These are phyloP conservation scores for Otolemur garnettii DNA, from an alignment of 2,113 vertebrate genomes.

Conservation along the genomic window DNA sequence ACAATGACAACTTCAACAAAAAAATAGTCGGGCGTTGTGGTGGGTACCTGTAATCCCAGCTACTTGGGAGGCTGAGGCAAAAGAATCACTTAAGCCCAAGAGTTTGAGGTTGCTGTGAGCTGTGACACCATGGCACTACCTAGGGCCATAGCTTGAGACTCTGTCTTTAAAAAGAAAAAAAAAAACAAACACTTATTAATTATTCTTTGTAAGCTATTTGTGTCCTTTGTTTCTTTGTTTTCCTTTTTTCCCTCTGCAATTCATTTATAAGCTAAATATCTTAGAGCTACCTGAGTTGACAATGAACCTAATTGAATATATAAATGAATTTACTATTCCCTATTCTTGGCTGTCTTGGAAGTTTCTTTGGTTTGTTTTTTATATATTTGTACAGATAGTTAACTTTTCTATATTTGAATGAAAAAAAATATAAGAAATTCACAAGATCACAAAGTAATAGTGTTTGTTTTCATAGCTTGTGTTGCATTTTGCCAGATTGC, in stretches of 20 bases:
- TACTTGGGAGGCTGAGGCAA: no score
- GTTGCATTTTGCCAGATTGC: slow-evolving; percentile 10
- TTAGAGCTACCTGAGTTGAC: slow-evolving; percentile 30
- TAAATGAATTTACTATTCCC: not conserved
- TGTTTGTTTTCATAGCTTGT: slow-evolving; percentile 23
- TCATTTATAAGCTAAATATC: not conserved
- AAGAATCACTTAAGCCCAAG: no score
- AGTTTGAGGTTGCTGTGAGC: no score
- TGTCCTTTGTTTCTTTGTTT: not conserved
- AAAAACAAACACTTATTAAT: no score
- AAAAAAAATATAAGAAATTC: slow-evolving; percentile 31
- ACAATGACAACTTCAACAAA: no score
- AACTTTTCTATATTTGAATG: slow-evolving; percentile 32
- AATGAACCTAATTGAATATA: not conserved
- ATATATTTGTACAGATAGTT: not conserved
- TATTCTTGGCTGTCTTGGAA: not conserved
- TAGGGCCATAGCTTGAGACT: no score
- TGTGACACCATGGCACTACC: no score
- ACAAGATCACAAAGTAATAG: not conserved
- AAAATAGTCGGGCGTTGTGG: no score
- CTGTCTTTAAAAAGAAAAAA: no score
- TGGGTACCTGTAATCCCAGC: no score
- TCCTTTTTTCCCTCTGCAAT: not conserved
- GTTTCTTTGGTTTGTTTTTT: not conserved
- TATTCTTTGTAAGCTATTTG: no score